Percentiles rank a stretch among this genome's conserved stretches.
Evolutionary conservation across 2,113 vertebrate species (phyloP).

Genomic region (Silurus asotus): DNA sequence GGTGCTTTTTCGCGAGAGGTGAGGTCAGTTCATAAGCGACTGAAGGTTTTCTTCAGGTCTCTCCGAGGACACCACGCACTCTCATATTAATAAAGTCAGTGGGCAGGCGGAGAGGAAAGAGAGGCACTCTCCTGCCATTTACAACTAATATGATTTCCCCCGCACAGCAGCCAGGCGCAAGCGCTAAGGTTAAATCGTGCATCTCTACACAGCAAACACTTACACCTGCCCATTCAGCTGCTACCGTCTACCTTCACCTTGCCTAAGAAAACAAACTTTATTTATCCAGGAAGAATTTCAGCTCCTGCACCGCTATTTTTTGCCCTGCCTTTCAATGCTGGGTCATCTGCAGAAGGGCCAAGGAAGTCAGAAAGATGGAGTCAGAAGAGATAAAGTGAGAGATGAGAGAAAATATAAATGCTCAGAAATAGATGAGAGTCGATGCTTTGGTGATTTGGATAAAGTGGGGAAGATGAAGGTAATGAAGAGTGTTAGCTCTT

Average conservation of each 20-base stretch:
- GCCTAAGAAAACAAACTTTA: slow-evolving; percentile 27
- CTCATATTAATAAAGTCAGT: slow-evolving; percentile 55
- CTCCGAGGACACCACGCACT: slow-evolving; percentile 45
- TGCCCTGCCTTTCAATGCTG: slow-evolving; percentile 1
- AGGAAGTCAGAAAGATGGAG: neutral
- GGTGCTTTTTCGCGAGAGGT: slow-evolving; percentile 8
- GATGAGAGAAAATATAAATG: slow-evolving; percentile 23
- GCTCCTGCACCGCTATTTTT: neutral
- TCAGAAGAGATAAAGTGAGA: slow-evolving; percentile 17
- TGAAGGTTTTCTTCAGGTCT: slow-evolving; percentile 48
- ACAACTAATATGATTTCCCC: slow-evolving; percentile 68
- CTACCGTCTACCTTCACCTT: slow-evolving; percentile 21
- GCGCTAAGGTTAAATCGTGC: slow-evolving; percentile 56
- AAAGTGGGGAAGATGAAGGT: slow-evolving; percentile 6
- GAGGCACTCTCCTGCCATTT: slow-evolving; percentile 67
- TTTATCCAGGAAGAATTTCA: slow-evolving; percentile 14
- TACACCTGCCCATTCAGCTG: slow-evolving; percentile 31
- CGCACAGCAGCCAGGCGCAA: slow-evolving; percentile 51
- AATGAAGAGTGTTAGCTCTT: slow-evolving; percentile 17
- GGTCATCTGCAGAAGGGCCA: slow-evolving; percentile 13
- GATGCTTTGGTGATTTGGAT: slow-evolving; percentile 2
- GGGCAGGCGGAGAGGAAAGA: slow-evolving; percentile 48
- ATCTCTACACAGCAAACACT: slow-evolving; percentile 24
- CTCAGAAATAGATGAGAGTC: neutral
- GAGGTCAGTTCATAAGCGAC: slow-evolving; percentile 34